Conservation (phyloP, 2,113 vertebrate genomes). For the Hiodon alosoides region DNA sequence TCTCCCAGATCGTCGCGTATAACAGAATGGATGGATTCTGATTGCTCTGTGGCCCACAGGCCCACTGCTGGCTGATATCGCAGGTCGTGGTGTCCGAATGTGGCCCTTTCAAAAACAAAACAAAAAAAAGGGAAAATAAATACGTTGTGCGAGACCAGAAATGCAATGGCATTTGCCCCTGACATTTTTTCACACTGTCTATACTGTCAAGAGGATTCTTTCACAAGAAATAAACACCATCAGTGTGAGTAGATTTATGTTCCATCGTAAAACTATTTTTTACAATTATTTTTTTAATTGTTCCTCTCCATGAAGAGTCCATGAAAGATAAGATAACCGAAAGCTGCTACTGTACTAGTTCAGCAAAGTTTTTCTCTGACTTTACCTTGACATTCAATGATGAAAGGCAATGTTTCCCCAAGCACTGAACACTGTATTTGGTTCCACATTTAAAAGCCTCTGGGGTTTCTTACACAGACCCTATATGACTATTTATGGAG, state of each 20-base stretch:
- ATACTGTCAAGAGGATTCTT: conserved; percentile 2
- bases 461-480: background rate
- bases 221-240: conserved; percentile 1
- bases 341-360: conserved; percentile 50
- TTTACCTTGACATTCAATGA: conserved; percentile 33
- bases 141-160: background rate
- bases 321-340: conserved; percentile 42
- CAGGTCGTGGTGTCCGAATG: too few species aligned
- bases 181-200: background rate
- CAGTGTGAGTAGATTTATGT: conserved; percentile 2
- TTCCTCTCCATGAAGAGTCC: conserved; percentile 36
- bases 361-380: conserved; percentile 39
- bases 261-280: conserved; percentile 16
- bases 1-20: too few species aligned
- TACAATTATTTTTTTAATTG: conserved; percentile 8
- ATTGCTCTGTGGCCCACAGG: too few species aligned
- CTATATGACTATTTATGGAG: background rate
- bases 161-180: background rate
- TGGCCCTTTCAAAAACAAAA: too few species aligned
- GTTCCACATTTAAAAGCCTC: conserved; percentile 33
- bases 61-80: too few species aligned
- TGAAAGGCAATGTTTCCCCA: conserved; percentile 15
- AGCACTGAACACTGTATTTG: conserved; percentile 30
- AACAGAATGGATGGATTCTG: too few species aligned
- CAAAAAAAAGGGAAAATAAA: background rate